Evolutionary conservation across 2,888 invertebrate genomes (phyloP).

Genomic region (Toxonevra muliebris): DNA sequence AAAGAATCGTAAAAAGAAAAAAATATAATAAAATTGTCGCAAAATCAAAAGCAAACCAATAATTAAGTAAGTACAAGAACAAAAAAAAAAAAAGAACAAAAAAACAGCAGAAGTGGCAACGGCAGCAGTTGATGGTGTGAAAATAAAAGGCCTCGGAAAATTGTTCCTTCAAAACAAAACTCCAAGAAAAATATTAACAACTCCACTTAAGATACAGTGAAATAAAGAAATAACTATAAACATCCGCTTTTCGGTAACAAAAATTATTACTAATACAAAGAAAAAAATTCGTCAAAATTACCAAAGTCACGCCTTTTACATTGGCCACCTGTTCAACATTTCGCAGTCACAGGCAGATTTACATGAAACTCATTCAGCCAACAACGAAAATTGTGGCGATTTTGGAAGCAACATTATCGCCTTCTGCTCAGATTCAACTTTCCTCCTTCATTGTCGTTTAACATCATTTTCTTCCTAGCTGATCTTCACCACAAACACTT

Average conservation of each 20-base stretch:
- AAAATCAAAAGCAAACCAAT: conserved; percentile 29
- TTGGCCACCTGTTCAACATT: no score
- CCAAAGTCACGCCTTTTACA: no score
- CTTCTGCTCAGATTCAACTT: no score
- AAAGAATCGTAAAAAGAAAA: conserved; percentile 14
- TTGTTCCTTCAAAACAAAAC: conserved; percentile 28
- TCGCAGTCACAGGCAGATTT: conserved; percentile 1
- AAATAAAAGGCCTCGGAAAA: conserved; percentile 42
- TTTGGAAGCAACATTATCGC: no score
- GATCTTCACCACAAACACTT: no score
- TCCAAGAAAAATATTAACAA: conserved; percentile 34
- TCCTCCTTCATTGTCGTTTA: no score
- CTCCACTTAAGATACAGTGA: conserved; percentile 14
- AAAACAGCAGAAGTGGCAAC: background rate
- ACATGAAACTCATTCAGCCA: no score
- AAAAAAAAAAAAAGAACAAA: no score
- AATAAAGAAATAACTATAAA: conserved; percentile 1
- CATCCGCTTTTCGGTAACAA: background rate
- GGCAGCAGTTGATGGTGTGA: conserved; percentile 40
- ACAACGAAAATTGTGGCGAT: no score
- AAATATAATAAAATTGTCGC: conserved; percentile 15
- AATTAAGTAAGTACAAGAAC: conserved; percentile 24
- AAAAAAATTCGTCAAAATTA: no score
- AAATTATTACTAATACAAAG: background rate
- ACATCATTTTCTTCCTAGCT: no score